Evolutionary conservation across 2,797 vertebrate genomes (phyloP), one percentile per base, ranked within the genome.

Genomic region (Epinephelus malabaricus): DNA sequence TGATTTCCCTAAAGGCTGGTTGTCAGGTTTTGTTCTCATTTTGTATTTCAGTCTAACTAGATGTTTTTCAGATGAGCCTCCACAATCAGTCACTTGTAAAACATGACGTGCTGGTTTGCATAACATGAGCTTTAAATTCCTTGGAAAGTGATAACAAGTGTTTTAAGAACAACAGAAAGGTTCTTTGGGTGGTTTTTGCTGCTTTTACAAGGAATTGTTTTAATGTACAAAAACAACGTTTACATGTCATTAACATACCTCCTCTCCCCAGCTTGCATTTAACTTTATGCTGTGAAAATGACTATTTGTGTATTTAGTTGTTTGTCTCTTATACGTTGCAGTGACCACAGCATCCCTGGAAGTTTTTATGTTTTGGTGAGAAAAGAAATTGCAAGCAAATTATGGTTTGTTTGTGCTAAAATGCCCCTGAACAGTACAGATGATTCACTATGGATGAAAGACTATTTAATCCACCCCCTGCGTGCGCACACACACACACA

Each of bases 401-500:
- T 12, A 14, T 61, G 50, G 56, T 78, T 69, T 65, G 19, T 54
- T 71, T 34, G 34, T 60, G 30, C 62, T 82, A 3, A 45, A 78
- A 40, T 45, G 25, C 13, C 51, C 53, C 10, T n/a, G 1, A 76
- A 60, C n/a, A 62, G 34, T 15, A 47, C 46, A 47, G 63, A 64
- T 67, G 71, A 73, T 81, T 83, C 75, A 68, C 23, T 18, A 0
- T 25, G 27, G 56, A 72, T 78, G 25, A 76, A 75, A 76, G 65
- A 65, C 63, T 45, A 59, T 71, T 81, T 34, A 62, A 47, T 53
- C 45, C 30, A 34, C 14, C 47, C 59, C 25, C 4, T 2, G 25
- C 25, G 3, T 3, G 0, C 25, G 1, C 27, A 27, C 27, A 27
- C 27, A 27, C 9, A 2, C 54, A 19, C 55, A 53, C 76, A 14